These are phyloP conservation scores for Nothura maculosa DNA, from an alignment of 2,797 vertebrate genomes.

Conservation along the genomic window DNA sequence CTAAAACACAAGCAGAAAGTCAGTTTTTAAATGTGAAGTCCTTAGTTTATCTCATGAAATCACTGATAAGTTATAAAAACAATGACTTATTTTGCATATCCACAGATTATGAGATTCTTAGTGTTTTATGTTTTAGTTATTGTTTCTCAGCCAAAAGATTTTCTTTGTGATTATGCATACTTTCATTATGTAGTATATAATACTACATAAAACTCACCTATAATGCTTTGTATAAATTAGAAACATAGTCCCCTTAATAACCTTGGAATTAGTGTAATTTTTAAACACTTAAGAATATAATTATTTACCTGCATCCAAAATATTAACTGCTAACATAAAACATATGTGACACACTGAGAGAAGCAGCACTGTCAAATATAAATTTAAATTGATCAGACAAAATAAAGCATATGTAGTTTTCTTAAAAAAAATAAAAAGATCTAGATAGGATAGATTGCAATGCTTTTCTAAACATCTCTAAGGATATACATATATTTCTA, in stretches of 20 bases:
- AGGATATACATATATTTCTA: background rate
- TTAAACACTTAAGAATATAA: conserved; percentile 67
- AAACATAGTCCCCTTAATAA: conserved; percentile 70
- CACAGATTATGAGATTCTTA: conserved; percentile 50
- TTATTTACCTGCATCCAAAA: conserved; percentile 73
- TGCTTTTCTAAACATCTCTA: background rate
- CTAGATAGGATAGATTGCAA: background rate
- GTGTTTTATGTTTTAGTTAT: conserved; percentile 62
- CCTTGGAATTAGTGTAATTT: conserved; percentile 70
- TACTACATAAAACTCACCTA: conserved; percentile 11
- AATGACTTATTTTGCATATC: conserved; percentile 32
- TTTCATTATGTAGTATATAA: conserved; percentile 53
- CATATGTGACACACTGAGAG: conserved; percentile 8
- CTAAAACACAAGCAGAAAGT: background rate
- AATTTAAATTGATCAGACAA: background rate
- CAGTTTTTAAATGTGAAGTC: background rate
- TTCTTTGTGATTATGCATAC: conserved; percentile 19
- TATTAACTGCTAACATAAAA: conserved; percentile 68
- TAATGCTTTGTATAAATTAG: conserved; percentile 45
- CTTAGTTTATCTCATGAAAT: background rate
- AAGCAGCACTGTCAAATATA: background rate
- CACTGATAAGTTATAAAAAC: background rate
- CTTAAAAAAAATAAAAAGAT: background rate
- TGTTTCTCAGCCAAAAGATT: conserved; percentile 25
- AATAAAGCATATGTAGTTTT: background rate